Evolutionary conservation across 2,888 invertebrate genomes (phyloP).

Genomic region (Galerucella pusilla): DNA sequence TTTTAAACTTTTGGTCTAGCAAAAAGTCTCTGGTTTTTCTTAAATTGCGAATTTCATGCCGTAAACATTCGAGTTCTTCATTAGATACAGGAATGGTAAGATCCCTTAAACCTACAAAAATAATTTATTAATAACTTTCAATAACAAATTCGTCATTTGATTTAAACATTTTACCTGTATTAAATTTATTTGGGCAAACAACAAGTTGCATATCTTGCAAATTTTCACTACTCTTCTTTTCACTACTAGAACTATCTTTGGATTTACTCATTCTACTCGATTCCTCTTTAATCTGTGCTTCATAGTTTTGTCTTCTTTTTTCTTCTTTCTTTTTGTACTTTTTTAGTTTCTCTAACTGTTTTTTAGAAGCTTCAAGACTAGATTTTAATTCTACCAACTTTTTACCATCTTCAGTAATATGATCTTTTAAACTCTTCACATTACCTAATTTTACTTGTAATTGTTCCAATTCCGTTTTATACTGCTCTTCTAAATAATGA

Average conservation of each 20-base stretch:
- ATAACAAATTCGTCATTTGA: background rate
- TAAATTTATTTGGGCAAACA: constrained; percentile 30
- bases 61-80: constrained; percentile 71
- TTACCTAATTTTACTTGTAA: constrained; percentile 63
- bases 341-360: constrained; percentile 80
- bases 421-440: constrained; percentile 61
- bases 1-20: constrained; percentile 78
- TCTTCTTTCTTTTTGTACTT: constrained; percentile 80
- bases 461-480: constrained; percentile 63
- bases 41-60: constrained; percentile 84
- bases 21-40: constrained; percentile 82
- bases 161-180: constrained; percentile 23
- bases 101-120: constrained; percentile 4
- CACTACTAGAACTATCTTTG: constrained; percentile 49
- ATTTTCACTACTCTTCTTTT: constrained; percentile 49
- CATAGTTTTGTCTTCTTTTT: constrained; percentile 76
- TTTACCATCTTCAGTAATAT: constrained; percentile 72
- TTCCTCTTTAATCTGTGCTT: constrained; percentile 72
- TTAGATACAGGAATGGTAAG: constrained; percentile 46
- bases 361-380: constrained; percentile 78
- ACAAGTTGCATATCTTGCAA: constrained; percentile 26
- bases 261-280: constrained; percentile 60
- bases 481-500: constrained; percentile 57
- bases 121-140: background rate
- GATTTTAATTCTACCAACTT: constrained; percentile 79